Evolutionary conservation across 2,888 invertebrate species (phyloP).

Genomic region (Ormyrus pomaceus): DNA sequence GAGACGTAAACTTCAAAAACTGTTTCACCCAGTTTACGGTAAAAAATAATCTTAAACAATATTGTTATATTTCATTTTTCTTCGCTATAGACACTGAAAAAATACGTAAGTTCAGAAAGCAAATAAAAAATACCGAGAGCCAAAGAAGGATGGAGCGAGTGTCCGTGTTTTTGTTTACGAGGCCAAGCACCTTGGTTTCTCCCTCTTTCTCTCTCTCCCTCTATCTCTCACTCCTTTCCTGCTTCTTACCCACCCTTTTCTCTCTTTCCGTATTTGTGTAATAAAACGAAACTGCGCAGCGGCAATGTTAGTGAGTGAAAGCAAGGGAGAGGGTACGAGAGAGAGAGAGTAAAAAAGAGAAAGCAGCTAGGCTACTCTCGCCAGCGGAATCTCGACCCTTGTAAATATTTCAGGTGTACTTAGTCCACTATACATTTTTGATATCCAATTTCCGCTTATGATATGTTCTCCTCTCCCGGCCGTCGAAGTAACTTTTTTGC

Average conservation of each 20-base stretch:
- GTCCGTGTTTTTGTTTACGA: slow-evolving; percentile 40
- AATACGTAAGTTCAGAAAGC: background rate
- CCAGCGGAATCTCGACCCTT: slow-evolving; percentile 58
- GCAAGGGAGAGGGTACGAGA: background rate
- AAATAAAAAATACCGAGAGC: slow-evolving; percentile 20
- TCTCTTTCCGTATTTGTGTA: background rate
- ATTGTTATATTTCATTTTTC: background rate
- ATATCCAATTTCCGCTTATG: slow-evolving; percentile 70
- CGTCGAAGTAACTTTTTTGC: slow-evolving; percentile 10
- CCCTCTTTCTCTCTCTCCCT: background rate
- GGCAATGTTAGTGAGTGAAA: background rate
- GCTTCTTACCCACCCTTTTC: background rate
- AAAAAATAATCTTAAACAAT: slow-evolving; percentile 10
- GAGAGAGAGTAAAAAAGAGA: too few relatives aligned
- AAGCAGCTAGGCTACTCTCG: background rate
- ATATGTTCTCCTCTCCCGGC: slow-evolving; percentile 30
- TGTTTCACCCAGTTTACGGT: too few relatives aligned
- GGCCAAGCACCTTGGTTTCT: background rate
- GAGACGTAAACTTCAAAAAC: too few relatives aligned
- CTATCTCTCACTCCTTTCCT: slow-evolving; percentile 1
- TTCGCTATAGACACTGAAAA: slow-evolving; percentile 8
- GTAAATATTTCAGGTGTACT: slow-evolving; percentile 69
- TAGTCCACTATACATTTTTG: slow-evolving; percentile 69
- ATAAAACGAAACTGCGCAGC: slow-evolving; percentile 36
- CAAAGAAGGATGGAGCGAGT: background rate